Evolutionary conservation across 92 coral and sea anemone genomes (phyloP).

Genomic region (Galaxea fascicularis): DNA sequence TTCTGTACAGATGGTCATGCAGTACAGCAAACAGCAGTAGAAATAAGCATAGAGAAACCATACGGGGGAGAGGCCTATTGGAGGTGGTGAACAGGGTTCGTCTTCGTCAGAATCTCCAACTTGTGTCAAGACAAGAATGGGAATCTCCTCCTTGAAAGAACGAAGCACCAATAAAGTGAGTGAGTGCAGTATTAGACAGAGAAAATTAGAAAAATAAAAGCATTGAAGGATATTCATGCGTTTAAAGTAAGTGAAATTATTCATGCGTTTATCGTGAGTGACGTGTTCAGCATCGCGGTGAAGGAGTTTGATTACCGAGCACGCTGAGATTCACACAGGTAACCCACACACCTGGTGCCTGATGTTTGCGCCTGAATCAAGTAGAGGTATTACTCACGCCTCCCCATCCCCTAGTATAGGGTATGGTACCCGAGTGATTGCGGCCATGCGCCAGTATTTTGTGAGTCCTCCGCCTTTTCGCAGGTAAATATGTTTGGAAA

Average conservation of each 20-base stretch:
- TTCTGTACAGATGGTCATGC: background rate
- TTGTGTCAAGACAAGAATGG: conserved; percentile 38
- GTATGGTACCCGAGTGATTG: too few species aligned
- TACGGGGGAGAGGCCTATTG: conserved; percentile 24
- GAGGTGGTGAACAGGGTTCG: conserved; percentile 30
- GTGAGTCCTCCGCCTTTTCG: too few species aligned
- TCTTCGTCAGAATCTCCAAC: conserved; percentile 36
- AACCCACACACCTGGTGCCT: too few species aligned
- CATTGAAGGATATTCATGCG: background rate
- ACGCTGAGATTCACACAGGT: too few species aligned
- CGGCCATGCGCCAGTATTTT: too few species aligned
- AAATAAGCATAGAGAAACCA: background rate
- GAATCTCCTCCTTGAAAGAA: conserved; percentile 52
- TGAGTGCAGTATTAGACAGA: background rate
- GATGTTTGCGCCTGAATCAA: too few species aligned
- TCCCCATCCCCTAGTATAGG: too few species aligned
- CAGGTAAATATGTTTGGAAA: too few species aligned
- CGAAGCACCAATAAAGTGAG: conserved; percentile 10
- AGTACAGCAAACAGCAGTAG: background rate
- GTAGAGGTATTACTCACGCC: too few species aligned
- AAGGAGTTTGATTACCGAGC: too few species aligned
- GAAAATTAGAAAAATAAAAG: background rate
- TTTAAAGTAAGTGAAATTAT: background rate
- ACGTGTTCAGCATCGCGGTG: too few species aligned
- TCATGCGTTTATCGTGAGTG: background rate